Percentiles rank a stretch among this genome's conserved stretches.
phyloP scores from a whole-genome alignment of 1,140 invertebrate species.

The Pseudomyrmex concolor region DNA sequence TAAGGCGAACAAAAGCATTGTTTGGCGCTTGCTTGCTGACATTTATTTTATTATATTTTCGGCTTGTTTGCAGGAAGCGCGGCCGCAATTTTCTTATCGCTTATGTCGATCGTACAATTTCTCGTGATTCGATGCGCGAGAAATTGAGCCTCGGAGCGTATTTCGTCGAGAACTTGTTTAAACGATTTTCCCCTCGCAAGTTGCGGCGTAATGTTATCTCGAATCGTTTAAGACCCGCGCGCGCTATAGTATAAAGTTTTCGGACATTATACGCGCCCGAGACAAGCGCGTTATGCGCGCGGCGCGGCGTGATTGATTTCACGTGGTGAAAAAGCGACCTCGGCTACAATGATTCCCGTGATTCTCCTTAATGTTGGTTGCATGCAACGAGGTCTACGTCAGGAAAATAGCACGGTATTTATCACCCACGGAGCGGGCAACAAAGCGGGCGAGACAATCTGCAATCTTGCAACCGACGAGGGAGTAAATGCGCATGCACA shows the following conservation, averaged over 20 bases:
- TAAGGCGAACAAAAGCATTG: slow-evolving; percentile 36
- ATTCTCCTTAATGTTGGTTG: slow-evolving; percentile 18
- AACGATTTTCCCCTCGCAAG: neutral
- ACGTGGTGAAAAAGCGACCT: slow-evolving; percentile 2
- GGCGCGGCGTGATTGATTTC: slow-evolving; percentile 31
- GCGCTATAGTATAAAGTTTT: neutral
- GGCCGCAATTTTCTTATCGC: slow-evolving; percentile 35
- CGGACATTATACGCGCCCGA: neutral
- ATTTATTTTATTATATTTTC: slow-evolving; percentile 22
- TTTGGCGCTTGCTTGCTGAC: slow-evolving; percentile 39
- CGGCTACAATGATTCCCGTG: neutral
- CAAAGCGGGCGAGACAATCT: slow-evolving; percentile 19
- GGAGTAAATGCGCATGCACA: neutral
- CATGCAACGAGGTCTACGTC: slow-evolving; percentile 17
- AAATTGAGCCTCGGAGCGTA: slow-evolving; percentile 30
- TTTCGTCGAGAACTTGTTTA: neutral
- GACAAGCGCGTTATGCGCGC: neutral
- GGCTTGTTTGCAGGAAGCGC: slow-evolving; percentile 39
- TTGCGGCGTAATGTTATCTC: slow-evolving; percentile 25
- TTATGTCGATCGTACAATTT: slow-evolving; percentile 20
- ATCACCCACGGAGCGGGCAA: slow-evolving; percentile 27
- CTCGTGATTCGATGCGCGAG: slow-evolving; percentile 16
- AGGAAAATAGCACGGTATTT: slow-evolving; percentile 41
- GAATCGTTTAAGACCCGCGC: slow-evolving; percentile 13
- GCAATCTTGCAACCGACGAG: slow-evolving; percentile 23